Conservation (phyloP, 2,797 vertebrate genomes). For the Champsocephalus gunnari region DNA sequence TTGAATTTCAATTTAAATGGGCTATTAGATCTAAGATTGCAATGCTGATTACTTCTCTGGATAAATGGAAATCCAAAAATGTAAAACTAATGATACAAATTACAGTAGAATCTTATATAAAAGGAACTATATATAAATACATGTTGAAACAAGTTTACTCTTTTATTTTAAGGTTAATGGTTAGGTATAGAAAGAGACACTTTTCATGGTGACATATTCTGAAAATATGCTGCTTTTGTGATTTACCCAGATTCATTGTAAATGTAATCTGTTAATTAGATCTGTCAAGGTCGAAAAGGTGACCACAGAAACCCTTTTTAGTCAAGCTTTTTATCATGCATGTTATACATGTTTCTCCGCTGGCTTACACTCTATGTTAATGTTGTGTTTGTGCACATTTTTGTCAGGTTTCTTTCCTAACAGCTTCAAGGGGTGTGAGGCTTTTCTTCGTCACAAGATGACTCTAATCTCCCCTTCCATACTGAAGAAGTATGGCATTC, state of each 20-base stretch:
- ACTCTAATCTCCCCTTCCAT: conserved; percentile 96
- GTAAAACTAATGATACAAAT: background rate
- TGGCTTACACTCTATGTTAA: conserved; percentile 26
- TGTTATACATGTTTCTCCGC: background rate
- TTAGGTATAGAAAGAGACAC: background rate
- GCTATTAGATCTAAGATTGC: background rate
- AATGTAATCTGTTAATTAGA: background rate
- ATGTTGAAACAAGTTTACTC: no score
- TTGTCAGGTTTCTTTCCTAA: conserved; percentile 94
- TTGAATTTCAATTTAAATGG: background rate
- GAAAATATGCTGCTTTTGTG: background rate
- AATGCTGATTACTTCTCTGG: background rate
- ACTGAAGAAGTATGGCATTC: conserved; percentile 97
- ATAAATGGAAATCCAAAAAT: background rate
- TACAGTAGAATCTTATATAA: background rate
- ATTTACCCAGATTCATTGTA: background rate
- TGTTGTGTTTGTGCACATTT: conserved; percentile 24
- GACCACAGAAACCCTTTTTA: background rate
- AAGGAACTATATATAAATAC: no score
- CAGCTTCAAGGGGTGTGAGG: conserved; percentile 94
- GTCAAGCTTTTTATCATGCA: conserved; percentile 6
- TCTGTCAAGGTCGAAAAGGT: conserved; percentile 22
- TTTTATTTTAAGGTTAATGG: background rate
- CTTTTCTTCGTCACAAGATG: conserved; percentile 99
- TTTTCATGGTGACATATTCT: background rate